Percentiles rank a stretch among this genome's conserved stretches.
These are phyloP conservation scores for Benthosema pterotum DNA, from an alignment of 2,797 vertebrate genomes.

Conservation along the genomic window DNA sequence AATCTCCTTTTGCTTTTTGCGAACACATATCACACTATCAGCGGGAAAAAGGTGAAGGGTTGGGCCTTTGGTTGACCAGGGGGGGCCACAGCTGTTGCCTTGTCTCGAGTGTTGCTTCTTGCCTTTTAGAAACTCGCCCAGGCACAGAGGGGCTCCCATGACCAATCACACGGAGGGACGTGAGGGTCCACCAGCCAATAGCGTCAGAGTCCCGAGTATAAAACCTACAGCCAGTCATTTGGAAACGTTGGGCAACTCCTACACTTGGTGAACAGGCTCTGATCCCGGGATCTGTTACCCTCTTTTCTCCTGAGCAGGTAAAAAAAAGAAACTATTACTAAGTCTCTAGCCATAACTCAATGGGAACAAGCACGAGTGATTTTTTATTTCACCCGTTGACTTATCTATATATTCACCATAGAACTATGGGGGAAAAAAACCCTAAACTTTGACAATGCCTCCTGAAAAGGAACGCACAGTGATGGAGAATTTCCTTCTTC, in stretches of 20 bases:
- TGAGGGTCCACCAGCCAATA: constrained; percentile 66
- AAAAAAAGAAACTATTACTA: constrained; percentile 42
- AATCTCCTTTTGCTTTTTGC: too few relatives aligned
- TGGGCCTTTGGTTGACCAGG: constrained; percentile 34
- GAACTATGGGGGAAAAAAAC: constrained; percentile 32
- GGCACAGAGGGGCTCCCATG: constrained; percentile 31
- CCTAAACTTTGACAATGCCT: constrained; percentile 9
- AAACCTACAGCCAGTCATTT: constrained; percentile 66
- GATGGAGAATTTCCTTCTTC: constrained; percentile 8
- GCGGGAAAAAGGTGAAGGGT: constrained; percentile 48
- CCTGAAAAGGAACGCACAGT: constrained; percentile 5
- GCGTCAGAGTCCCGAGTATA: constrained; percentile 72
- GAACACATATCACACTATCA: background rate
- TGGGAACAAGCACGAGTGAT: constrained; percentile 33
- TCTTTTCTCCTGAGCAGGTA: constrained; percentile 83
- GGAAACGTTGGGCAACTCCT: constrained; percentile 82
- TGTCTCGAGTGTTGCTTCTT: constrained; percentile 71
- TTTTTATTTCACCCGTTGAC: background rate
- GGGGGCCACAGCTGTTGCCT: constrained; percentile 74
- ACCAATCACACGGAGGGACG: constrained; percentile 71
- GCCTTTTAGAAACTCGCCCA: constrained; percentile 81
- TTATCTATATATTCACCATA: constrained; percentile 13
- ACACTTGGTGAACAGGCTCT: constrained; percentile 83
- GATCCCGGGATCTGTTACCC: constrained; percentile 86
- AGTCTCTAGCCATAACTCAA: constrained; percentile 14